Conservation (phyloP, 92 coral and sea anemone species). For the Actinernus sp. region DNA sequence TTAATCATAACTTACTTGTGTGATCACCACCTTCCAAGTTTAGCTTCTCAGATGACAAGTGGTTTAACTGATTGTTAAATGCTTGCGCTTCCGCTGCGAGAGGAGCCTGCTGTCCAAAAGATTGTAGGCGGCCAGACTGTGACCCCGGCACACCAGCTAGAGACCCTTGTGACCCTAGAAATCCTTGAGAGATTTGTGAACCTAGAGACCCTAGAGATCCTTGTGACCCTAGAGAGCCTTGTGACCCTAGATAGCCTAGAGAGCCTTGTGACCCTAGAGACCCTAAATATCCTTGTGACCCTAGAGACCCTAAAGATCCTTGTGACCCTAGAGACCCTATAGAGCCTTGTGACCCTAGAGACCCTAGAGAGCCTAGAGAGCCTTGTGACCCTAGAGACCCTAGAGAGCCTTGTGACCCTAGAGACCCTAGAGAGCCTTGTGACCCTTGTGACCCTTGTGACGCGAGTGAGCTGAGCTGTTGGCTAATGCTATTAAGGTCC, state of each 20-base stretch:
- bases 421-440: neutral
- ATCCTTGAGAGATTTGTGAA: neutral
- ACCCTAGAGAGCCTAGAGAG: neutral
- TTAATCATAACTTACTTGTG: slow-evolving; percentile 16
- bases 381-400: neutral
- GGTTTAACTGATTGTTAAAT: slow-evolving; percentile 32
- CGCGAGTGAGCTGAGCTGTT: slow-evolving; percentile 15
- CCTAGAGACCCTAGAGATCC: neutral
- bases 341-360: slow-evolving; percentile 9
- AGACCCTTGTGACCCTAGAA: neutral
- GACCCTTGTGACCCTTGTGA: neutral
- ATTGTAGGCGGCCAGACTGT: neutral
- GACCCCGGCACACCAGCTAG: too few species aligned
- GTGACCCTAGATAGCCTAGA: slow-evolving; percentile 10
- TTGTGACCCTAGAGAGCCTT: neutral
- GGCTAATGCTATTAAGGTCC: slow-evolving; percentile 16
- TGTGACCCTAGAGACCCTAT: neutral
- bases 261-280: neutral
- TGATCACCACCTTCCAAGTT: slow-evolving; percentile 17
- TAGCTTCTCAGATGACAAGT: slow-evolving; percentile 17
- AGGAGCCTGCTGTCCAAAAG: neutral
- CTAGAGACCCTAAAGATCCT: neutral
- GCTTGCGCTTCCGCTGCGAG: slow-evolving; percentile 29
- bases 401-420: neutral
- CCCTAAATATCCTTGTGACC: neutral